A percentile compares a stretch with the other conserved stretches of the same genome.
phyloP scores from a whole-genome alignment of 2,888 invertebrate species.

The Prosopocoilus inquinatus region DNA sequence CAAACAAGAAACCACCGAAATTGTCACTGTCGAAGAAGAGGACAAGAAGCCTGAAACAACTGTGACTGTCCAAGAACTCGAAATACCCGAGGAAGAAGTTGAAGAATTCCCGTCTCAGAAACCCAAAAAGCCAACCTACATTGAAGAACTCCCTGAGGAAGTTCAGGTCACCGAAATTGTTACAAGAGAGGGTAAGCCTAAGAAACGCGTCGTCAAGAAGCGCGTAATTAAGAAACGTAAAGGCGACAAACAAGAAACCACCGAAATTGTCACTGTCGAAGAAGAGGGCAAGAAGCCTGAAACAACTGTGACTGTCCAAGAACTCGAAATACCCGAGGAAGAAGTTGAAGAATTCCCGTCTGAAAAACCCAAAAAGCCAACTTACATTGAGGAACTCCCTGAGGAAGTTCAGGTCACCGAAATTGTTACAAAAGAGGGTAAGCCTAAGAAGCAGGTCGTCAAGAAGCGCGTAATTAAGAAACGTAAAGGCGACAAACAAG shows the following conservation, averaged over 20 bases:
- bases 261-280: conserved; percentile 50
- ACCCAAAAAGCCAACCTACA: conserved; percentile 37
- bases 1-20: conserved; percentile 43
- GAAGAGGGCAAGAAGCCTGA: conserved; percentile 47
- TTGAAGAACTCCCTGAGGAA: conserved; percentile 24
- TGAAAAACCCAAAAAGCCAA: conserved; percentile 28
- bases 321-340: conserved; percentile 34
- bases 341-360: conserved; percentile 35
- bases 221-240: conserved; percentile 47
- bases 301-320: conserved; percentile 41
- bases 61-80: conserved; percentile 32
- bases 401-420: conserved; percentile 37
- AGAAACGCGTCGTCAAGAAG: conserved; percentile 44
- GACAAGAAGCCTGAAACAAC: conserved; percentile 37
- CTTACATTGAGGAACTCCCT: conserved; percentile 31
- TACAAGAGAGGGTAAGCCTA: conserved; percentile 28
- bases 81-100: conserved; percentile 34
- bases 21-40: conserved; percentile 44
- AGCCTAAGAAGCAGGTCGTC: conserved; percentile 36
- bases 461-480: conserved; percentile 16
- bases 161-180: conserved; percentile 32
- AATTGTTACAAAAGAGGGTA: conserved; percentile 36
- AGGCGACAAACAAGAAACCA: conserved; percentile 48
- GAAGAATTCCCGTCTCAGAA: conserved; percentile 26
- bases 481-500: conserved; percentile 33